phyloP scores from a whole-genome alignment of 92 coral and sea anemone genomes.

The Porites lobata region DNA sequence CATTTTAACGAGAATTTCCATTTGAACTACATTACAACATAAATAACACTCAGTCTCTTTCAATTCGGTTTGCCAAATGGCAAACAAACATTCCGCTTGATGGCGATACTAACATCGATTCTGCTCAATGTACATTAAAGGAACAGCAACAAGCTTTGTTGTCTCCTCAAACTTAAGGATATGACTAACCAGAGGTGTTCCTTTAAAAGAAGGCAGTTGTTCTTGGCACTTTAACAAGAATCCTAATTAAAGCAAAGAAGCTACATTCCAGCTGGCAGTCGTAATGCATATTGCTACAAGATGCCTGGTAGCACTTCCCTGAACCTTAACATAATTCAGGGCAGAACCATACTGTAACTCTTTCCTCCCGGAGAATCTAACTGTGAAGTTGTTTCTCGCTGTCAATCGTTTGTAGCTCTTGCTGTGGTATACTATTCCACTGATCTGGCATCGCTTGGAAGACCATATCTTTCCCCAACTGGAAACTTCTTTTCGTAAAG shows the following conservation, averaged over 20 bases:
- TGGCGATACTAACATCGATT: conserved; percentile 55
- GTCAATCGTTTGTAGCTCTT: conserved; percentile 36
- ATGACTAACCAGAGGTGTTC: conserved; percentile 36
- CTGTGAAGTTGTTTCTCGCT: conserved; percentile 54
- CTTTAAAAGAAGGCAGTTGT: conserved; percentile 33
- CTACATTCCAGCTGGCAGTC: conserved; percentile 31
- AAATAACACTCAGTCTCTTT: conserved; percentile 41
- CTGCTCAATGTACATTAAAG: conserved; percentile 43
- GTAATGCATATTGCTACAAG: conserved; percentile 1
- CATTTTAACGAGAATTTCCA: too few species aligned
- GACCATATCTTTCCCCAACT: conserved; percentile 57
- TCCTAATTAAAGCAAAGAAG: background rate
- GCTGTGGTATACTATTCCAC: conserved; percentile 40
- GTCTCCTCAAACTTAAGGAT: conserved; percentile 34
- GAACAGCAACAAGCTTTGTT: conserved; percentile 42
- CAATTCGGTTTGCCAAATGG: conserved; percentile 62
- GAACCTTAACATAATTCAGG: conserved; percentile 24
- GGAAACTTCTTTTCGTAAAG: conserved; percentile 39
- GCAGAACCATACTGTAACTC: conserved; percentile 35
- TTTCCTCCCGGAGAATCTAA: conserved; percentile 10
- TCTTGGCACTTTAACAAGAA: conserved; percentile 13
- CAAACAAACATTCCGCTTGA: conserved; percentile 54
- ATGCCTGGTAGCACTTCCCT: conserved; percentile 39
- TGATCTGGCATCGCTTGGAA: conserved; percentile 46
- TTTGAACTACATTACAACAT: too few species aligned